A percentile compares a stretch with the other conserved stretches of the same genome.
Conservation (phyloP, 92 coral and sea anemone species). For the Porites cylindrica region DNA sequence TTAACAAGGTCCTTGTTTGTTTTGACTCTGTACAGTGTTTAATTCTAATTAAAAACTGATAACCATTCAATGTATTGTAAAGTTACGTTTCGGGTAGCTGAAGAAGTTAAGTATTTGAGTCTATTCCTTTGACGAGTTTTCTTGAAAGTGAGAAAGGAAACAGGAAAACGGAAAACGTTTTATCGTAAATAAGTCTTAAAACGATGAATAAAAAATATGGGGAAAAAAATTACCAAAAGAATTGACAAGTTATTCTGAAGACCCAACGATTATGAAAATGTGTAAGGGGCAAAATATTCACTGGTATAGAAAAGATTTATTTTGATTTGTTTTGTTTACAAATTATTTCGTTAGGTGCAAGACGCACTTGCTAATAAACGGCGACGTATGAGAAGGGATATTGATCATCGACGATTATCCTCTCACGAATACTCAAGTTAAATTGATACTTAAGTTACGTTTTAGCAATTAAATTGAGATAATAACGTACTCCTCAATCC, state of each 20-base stretch:
- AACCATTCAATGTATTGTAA: too few relatives aligned
- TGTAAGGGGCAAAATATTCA: not conserved
- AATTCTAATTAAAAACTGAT: too few relatives aligned
- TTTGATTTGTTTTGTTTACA: not conserved
- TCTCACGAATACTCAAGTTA: not conserved
- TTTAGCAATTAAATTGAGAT: not conserved
- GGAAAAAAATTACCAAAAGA: not conserved
- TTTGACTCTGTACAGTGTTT: too few relatives aligned
- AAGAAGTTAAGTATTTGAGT: too few relatives aligned
- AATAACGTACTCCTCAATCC: not conserved
- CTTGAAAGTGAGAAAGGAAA: too few relatives aligned
- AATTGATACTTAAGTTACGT: not conserved
- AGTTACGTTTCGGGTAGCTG: too few relatives aligned
- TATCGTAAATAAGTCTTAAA: too few relatives aligned
- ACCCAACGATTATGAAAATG: not conserved
- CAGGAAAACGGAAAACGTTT: too few relatives aligned
- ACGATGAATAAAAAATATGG: not conserved
- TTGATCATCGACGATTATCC: not conserved
- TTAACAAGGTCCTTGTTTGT: too few relatives aligned
- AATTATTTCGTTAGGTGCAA: slow-evolving; percentile 59
- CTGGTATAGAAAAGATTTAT: not conserved
- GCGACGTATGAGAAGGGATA: slow-evolving; percentile 27
- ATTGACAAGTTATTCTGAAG: not conserved
- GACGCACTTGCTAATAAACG: slow-evolving; percentile 51
- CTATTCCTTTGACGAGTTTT: too few relatives aligned